A percentile compares a stretch with the other conserved stretches of the same genome.
Evolutionary conservation across 2,113 vertebrate species (phyloP).

Genomic region (Callipepla squamata): DNA sequence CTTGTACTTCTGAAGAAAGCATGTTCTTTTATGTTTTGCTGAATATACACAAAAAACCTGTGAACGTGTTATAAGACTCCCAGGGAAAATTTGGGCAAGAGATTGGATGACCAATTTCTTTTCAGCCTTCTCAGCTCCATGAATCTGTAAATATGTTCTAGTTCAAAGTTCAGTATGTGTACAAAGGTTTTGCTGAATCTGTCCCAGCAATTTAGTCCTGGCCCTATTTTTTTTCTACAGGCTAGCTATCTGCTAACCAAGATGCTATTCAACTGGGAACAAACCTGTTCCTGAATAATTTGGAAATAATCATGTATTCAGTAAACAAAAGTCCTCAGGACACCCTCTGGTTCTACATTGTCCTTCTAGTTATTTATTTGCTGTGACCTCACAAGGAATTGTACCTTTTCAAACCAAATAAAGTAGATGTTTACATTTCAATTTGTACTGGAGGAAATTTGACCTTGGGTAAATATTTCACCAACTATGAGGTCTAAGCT

Average conservation of each 20-base stretch:
- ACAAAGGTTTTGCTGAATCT: background rate
- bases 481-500: background rate
- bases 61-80: background rate
- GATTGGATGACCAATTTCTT: background rate
- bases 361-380: background rate
- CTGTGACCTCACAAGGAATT: background rate
- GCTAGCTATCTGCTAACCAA: background rate
- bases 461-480: background rate
- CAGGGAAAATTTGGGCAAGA: background rate
- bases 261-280: background rate
- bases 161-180: background rate
- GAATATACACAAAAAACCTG: background rate
- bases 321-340: background rate
- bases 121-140: background rate
- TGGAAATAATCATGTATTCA: background rate
- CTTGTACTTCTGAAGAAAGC: background rate
- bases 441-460: background rate
- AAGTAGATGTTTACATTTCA: background rate
- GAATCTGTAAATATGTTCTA: background rate
- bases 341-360: background rate
- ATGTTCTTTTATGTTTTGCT: background rate
- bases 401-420: background rate
- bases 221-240: background rate
- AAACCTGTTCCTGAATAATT: background rate
- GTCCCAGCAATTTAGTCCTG: background rate